Percentiles rank a stretch among this genome's conserved stretches.
Evolutionary conservation across 2,797 vertebrate species (phyloP).

Genomic region (Anguilla marmorata): DNA sequence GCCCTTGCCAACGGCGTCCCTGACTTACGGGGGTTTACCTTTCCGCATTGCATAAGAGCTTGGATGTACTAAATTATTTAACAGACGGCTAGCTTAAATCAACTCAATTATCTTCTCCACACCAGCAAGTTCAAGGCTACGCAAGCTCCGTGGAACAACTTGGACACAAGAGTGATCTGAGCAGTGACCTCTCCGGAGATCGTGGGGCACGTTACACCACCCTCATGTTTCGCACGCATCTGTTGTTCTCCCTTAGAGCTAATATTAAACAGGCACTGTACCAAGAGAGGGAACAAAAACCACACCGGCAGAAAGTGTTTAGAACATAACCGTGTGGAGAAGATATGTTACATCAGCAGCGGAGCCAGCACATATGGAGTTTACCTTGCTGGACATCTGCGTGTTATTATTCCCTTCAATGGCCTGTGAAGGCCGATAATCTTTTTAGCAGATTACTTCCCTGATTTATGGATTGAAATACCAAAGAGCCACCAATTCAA

Average conservation of each 20-base stretch:
- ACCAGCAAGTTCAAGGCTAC: neutral
- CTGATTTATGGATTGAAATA: constrained; percentile 46
- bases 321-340: constrained; percentile 58
- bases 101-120: neutral
- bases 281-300: constrained; percentile 22
- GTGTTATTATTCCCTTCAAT: constrained; percentile 66
- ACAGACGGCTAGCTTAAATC: constrained; percentile 3
- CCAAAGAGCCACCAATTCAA: constrained; percentile 25
- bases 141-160: neutral
- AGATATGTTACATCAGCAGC: constrained; percentile 56
- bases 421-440: constrained; percentile 62
- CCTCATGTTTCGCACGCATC: neutral
- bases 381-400: constrained; percentile 65
- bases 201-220: neutral
- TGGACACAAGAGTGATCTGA: constrained; percentile 14
- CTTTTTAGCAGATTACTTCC: constrained; percentile 66
- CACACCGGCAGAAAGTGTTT: neutral
- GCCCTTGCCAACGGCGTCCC: constrained; percentile 5
- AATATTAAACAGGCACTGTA: constrained; percentile 30
- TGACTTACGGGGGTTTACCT: constrained; percentile 15
- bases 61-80: constrained; percentile 24
- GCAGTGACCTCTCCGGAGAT: constrained; percentile 8
- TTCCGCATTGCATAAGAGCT: constrained; percentile 21
- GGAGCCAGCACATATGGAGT: constrained; percentile 54
- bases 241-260: constrained; percentile 20